Evolutionary conservation across 2,113 vertebrate species (phyloP), one percentile per base, ranked within the genome.

Genomic region (Notarius quadriscutis): DNA sequence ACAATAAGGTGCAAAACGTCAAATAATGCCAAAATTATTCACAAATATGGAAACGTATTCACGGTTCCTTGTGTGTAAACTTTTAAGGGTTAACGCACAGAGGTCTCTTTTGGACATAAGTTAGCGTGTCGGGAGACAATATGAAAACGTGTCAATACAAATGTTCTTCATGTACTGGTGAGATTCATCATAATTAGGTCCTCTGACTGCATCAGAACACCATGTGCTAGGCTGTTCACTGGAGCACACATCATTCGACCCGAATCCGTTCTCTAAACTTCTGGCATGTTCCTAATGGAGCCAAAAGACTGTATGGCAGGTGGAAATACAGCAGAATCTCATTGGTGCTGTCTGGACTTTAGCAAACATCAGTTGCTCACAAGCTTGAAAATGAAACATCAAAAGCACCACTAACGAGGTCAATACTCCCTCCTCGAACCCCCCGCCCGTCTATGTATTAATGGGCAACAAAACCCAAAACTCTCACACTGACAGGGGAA

Each of bases 351-450:
- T 83, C 74, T 84, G 69, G 62, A 85, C 75, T 55, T 83, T 88
- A 67, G 83, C 84, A 93, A 91, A 91, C 90, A 92, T 92, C 90
- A 85, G 91, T 90, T 83, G 80, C 93, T 95, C 93, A 92, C 92
- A 94, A 93, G 93, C 91, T 91, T 90, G 92, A 91, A 94, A 93
- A 94, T 92, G 89, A 93, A 90, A 94, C 93, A 94, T 95, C 94
- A 94, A 95, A 94, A 93, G 93, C 92, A 86, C 91, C 92, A 81
- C 93, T 94, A 95, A 95, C 91, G 81, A 95, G 93, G 91, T 79
- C 91, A 90, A 90, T 92, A 90, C 91, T 91, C 53, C 65, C 48
- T 81, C 88, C 25, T n/a, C 58, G 25, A 62, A 85, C 83, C 87
- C 75, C 55, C 63, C 71, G 83, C 79, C 86, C 30, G 87, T 91